Percentiles rank a stretch among this genome's conserved stretches.
These are phyloP conservation scores for Exaiptasia diaphana DNA, from an alignment of 64 coral and sea anemone species.

Conservation along the genomic window DNA sequence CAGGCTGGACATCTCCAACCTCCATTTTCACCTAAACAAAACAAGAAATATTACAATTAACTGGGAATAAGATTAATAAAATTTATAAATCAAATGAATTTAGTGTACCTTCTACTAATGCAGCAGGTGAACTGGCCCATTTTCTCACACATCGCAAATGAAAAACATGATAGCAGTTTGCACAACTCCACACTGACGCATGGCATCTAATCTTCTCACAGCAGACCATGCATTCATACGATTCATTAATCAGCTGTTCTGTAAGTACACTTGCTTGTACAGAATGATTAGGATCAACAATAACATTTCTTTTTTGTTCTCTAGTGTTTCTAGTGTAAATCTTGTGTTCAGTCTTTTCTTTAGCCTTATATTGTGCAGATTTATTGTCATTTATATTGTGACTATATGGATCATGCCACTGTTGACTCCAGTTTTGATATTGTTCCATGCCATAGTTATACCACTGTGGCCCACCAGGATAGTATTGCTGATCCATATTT, in stretches of 20 bases:
- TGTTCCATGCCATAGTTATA: too few species aligned
- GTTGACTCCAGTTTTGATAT: too few species aligned
- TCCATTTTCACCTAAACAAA: constrained; percentile 24
- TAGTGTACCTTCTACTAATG: constrained; percentile 51
- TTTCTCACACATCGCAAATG: constrained; percentile 84
- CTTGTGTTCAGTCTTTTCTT: too few species aligned
- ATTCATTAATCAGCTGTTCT: constrained; percentile 87
- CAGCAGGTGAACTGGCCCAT: constrained; percentile 81
- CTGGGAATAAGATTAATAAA: background rate
- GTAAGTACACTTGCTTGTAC: constrained; percentile 79
- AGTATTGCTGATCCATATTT: too few species aligned
- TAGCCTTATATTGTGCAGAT: too few species aligned
- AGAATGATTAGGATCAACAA: constrained; percentile 45
- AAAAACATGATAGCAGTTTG: constrained; percentile 90
- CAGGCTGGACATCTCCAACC: constrained; percentile 89
- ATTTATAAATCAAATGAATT: background rate
- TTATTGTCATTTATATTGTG: too few species aligned
- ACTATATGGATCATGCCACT: too few species aligned
- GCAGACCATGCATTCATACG: constrained; percentile 98
- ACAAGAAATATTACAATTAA: background rate
- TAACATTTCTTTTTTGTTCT: constrained; percentile 5
- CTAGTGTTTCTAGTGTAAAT: too few species aligned
- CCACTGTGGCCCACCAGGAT: too few species aligned
- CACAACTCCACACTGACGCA: constrained; percentile 81
- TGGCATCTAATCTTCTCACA: constrained; percentile 77